phyloP scores from a whole-genome alignment of 2,797 vertebrate species.

The Melanotaenia maccullochi region DNA sequence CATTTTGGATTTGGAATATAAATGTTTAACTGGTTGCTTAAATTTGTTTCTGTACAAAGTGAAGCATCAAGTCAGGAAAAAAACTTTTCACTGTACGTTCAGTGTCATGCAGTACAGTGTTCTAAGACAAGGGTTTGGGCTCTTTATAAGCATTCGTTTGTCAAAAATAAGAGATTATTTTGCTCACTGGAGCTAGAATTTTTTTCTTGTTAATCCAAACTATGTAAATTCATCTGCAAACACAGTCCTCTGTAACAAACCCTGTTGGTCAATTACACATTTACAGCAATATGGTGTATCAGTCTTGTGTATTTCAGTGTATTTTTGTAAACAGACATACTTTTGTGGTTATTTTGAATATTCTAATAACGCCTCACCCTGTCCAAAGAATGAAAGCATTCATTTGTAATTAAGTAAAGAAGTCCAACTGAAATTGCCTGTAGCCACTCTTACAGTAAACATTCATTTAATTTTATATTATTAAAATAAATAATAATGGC shows the following conservation, averaged over 20 bases:
- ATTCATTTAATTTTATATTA: background rate
- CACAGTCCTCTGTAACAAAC: background rate
- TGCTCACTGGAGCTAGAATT: background rate
- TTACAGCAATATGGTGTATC: background rate
- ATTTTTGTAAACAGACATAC: conserved; percentile 1
- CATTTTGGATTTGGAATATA: conserved; percentile 1
- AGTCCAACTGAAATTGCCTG: conserved; percentile 4
- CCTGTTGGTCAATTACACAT: conserved; percentile 14
- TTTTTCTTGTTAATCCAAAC: conserved; percentile 23
- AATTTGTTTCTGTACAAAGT: conserved; percentile 30
- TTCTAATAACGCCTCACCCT: background rate
- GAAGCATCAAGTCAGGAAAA: conserved; percentile 19
- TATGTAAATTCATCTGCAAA: conserved; percentile 25
- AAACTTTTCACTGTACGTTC: conserved; percentile 36
- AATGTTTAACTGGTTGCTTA: conserved; percentile 6
- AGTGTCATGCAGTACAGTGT: conserved; percentile 53
- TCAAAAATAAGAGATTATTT: conserved; percentile 28
- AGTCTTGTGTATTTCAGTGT: conserved; percentile 2
- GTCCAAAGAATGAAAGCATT: background rate
- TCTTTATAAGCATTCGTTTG: conserved; percentile 23
- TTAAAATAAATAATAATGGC: background rate
- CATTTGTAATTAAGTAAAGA: background rate
- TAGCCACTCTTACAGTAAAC: background rate
- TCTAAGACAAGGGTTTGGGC: conserved; percentile 27
- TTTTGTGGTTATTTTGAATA: background rate